phyloP scores from a whole-genome alignment of 2,888 invertebrate genomes.

The Luperina testacea region DNA sequence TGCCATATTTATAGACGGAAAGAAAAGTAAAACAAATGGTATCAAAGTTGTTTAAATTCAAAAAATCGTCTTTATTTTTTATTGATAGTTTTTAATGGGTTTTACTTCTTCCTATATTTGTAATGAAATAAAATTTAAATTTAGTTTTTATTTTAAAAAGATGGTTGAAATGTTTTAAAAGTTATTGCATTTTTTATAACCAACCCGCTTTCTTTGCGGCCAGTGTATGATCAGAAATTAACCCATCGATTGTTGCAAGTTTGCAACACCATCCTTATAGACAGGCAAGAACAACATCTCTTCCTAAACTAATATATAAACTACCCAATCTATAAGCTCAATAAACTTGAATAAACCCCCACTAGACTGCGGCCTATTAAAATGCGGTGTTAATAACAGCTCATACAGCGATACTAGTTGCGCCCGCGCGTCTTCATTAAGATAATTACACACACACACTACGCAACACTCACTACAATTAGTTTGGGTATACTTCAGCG shows the following conservation, averaged over 20 bases:
- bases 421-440: conserved; percentile 71
- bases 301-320: too few species aligned
- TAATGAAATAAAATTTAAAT: too few species aligned
- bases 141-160: too few species aligned
- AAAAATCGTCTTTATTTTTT: too few species aligned
- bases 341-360: background rate
- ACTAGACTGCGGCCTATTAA: conserved; percentile 22
- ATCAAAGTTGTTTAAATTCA: too few species aligned
- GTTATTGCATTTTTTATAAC: too few species aligned
- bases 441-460: conserved; percentile 63
- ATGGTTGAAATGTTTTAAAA: too few species aligned
- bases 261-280: background rate
- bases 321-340: background rate
- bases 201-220: too few species aligned
- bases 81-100: too few species aligned
- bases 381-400: conserved; percentile 50
- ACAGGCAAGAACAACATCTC: background rate
- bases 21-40: too few species aligned
- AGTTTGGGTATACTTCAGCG: conserved; percentile 44
- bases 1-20: too few species aligned
- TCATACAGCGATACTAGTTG: conserved; percentile 40
- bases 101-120: too few species aligned
- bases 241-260: background rate
- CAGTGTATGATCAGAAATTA: background rate
- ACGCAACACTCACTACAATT: conserved; percentile 48